Conservation (phyloP, 2,113 vertebrate species). For the Xenopus tropicalis region DNA sequence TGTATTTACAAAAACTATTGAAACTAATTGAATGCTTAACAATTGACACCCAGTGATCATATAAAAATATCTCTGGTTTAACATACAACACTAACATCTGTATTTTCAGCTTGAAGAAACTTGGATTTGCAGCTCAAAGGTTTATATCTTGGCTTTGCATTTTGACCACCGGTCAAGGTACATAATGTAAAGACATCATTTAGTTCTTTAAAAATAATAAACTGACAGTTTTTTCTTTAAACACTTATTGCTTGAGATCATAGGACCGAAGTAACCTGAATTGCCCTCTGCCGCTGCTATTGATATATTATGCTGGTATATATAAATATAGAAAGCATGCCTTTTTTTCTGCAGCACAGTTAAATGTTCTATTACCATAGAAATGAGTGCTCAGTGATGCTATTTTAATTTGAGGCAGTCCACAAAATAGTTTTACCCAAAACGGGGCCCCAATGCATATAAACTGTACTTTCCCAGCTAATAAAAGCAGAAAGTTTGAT, state of each 20-base stretch:
- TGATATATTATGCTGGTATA: background rate
- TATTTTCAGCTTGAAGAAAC: constrained; percentile 9
- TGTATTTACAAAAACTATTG: too few relatives aligned
- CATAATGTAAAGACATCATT: constrained; percentile 37
- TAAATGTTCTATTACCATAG: constrained; percentile 16
- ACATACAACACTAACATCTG: background rate
- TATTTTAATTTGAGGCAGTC: constrained; percentile 31
- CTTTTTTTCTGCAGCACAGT: constrained; percentile 20
- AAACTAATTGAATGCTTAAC: too few relatives aligned
- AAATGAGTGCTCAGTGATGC: constrained; percentile 27
- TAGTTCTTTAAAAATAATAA: constrained; percentile 26
- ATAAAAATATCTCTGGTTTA: too few relatives aligned
- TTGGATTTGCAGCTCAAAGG: constrained; percentile 12
- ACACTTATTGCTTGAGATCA: constrained; percentile 15
- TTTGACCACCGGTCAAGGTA: constrained; percentile 30
- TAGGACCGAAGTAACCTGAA: constrained; percentile 25
- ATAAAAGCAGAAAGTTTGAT: constrained; percentile 40
- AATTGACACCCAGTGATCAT: too few relatives aligned
- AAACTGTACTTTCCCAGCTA: constrained; percentile 37
- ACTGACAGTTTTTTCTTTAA: constrained; percentile 22
- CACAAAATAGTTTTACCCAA: constrained; percentile 23
- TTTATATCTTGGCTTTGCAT: constrained; percentile 29
- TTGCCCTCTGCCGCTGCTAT: constrained; percentile 15
- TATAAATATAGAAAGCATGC: constrained; percentile 8
- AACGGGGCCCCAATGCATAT: constrained; percentile 36